phyloP scores from a whole-genome alignment of 92 coral and sea anemone species.

The Pocillopora meandrina region DNA sequence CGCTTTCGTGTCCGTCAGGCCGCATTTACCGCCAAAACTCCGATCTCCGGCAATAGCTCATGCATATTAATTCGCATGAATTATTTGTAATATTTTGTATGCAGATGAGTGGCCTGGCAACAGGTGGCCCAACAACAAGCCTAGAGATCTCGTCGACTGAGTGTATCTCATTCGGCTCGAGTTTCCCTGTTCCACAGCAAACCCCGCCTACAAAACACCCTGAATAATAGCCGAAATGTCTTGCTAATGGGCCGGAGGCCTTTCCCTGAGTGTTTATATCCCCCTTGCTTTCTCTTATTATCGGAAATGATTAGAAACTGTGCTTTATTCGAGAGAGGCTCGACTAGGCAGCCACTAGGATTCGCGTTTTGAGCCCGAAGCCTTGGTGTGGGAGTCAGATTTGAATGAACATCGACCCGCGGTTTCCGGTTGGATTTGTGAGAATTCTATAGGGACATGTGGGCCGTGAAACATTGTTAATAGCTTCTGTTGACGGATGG shows the following conservation, averaged over 20 bases:
- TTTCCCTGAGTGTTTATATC: slow-evolving; percentile 26
- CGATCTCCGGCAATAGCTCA: slow-evolving; percentile 37
- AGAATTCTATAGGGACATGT: slow-evolving; percentile 66
- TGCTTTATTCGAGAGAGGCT: slow-evolving; percentile 53
- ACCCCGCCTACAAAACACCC: slow-evolving; percentile 63
- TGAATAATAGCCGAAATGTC: slow-evolving; percentile 31
- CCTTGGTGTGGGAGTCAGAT: slow-evolving; percentile 73
- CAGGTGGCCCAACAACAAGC: slow-evolving; percentile 81
- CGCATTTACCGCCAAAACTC: slow-evolving; percentile 55
- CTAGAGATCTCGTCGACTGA: slow-evolving; percentile 41
- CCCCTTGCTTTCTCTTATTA: slow-evolving; percentile 48
- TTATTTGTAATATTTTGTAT: slow-evolving; percentile 83
- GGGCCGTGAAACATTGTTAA: slow-evolving; percentile 64
- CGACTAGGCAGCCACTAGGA: slow-evolving; percentile 65
- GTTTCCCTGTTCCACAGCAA: slow-evolving; percentile 44
- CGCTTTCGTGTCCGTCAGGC: slow-evolving; percentile 46
- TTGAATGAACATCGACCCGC: slow-evolving; percentile 78
- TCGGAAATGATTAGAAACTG: slow-evolving; percentile 78
- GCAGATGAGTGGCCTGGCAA: slow-evolving; percentile 93
- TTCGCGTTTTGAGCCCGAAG: slow-evolving; percentile 44
- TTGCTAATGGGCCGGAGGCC: slow-evolving; percentile 41
- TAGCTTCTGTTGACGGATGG: slow-evolving; percentile 54
- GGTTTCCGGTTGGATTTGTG: slow-evolving; percentile 84
- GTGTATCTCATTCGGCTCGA: slow-evolving; percentile 25
- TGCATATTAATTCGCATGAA: slow-evolving; percentile 62